Conservation (phyloP, 2,888 invertebrate species). For the Himalopsyche anomala region DNA sequence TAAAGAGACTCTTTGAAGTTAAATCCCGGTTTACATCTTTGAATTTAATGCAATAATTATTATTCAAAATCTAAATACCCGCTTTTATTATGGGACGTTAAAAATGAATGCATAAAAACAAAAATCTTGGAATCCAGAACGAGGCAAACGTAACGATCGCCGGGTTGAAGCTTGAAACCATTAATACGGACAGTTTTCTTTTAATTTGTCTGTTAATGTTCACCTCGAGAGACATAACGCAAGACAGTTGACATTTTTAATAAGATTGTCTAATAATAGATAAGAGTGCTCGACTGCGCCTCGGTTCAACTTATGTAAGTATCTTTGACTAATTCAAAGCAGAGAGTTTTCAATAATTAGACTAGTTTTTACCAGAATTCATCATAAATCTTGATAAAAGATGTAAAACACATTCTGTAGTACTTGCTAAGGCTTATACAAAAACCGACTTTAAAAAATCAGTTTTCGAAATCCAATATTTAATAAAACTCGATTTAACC, state of each 20-base stretch:
- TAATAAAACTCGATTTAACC: too few species aligned
- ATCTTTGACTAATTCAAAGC: not conserved
- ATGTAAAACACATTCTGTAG: too few species aligned
- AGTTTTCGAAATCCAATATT: too few species aligned
- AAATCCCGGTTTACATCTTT: too few species aligned
- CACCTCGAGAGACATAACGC: slow-evolving; percentile 55
- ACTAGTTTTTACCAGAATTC: not conserved
- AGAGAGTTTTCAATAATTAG: not conserved
- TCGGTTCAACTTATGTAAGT: not conserved
- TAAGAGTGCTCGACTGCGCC: not conserved
- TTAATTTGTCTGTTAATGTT: slow-evolving; percentile 64
- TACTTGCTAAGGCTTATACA: too few species aligned
- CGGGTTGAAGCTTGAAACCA: slow-evolving; percentile 47
- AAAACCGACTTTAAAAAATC: too few species aligned
- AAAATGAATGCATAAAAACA: slow-evolving; percentile 45
- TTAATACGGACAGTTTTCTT: slow-evolving; percentile 61
- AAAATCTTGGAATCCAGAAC: slow-evolving; percentile 46
- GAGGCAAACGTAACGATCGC: slow-evolving; percentile 32
- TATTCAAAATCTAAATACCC: not conserved
- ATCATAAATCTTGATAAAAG: too few species aligned
- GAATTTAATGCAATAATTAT: not conserved
- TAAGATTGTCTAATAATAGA: slow-evolving; percentile 62
- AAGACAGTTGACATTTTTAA: slow-evolving; percentile 62
- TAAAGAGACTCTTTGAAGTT: too few species aligned
- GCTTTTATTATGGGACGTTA: slow-evolving; percentile 35